Evolutionary conservation across 2,888 invertebrate genomes (phyloP), one percentile per base, ranked within the genome.

Genomic region (Elysia crispata): DNA sequence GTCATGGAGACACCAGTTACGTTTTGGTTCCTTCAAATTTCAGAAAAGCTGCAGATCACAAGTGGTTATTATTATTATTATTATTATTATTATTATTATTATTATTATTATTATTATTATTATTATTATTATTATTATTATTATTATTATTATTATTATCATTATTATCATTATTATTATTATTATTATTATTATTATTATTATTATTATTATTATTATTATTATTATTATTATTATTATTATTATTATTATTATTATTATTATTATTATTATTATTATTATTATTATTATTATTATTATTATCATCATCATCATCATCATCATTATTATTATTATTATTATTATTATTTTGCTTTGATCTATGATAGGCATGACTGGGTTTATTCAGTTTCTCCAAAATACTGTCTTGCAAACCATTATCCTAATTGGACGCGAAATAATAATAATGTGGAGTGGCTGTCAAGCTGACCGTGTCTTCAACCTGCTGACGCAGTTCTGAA

Each of bases 211-310:
- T 66, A 66, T 25, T 66, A 66, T 25, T 66, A 66, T 25, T 66
- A 66, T 41, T 57, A 70, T 54, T 72, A 77, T 70, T 77, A 77
- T 70, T 77, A 70, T 67, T 76, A 76, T 76, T 76, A 76, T 76
- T 76, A 70, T 76, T 67, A 76, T 76, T 76, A 67, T 67, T 76
- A 76, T 76, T 80, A 67, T 69, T 76, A 76, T 76, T 76, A 76
- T 76, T 80, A 76, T 76, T 80, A 76, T 76, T 80, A 70, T 69
- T 80, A 76, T 76, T 76, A 76, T 76, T 80, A 50, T 67, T 80
- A 76, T 66, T 76, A 66, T 67, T 67, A 76, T 41, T 80, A 76
- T 67, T 76, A 76, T 66, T 80, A 69, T 54, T 72, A 57, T 57
- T 70, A 70, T 31, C 23, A 62, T 25, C 23, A 64, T 11, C 23